Conservation (phyloP, 2,797 vertebrate genomes). For the Sylvilagus floridanus region DNA sequence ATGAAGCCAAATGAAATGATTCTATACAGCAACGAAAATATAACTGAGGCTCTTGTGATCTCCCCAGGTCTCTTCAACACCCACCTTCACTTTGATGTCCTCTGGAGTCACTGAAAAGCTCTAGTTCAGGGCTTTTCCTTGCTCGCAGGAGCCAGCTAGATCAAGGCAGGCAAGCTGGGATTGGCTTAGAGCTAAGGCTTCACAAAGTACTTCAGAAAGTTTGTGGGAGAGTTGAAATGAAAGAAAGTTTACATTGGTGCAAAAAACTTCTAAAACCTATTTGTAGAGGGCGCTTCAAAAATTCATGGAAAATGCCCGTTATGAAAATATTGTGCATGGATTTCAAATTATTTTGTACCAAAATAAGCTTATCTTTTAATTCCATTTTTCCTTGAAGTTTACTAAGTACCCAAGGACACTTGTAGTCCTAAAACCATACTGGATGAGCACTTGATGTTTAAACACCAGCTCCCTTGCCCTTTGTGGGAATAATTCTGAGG, state of each 20-base stretch:
- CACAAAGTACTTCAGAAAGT: no score
- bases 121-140: not conserved
- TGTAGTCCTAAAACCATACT: rapidly evolving
- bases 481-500: not conserved
- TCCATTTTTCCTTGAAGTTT: no score
- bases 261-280: no score
- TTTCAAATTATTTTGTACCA: no score
- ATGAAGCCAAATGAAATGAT: not conserved
- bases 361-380: no score
- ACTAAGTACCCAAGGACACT: no score
- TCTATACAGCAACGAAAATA: not conserved
- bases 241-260: no score
- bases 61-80: rapidly evolving
- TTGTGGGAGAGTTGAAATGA: no score
- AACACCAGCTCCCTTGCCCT: not conserved
- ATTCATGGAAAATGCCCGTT: no score
- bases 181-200: not conserved
- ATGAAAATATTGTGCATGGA: no score
- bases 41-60: not conserved
- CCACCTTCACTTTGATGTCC: not conserved
- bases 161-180: not conserved
- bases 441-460: not conserved
- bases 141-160: rapidly evolving
- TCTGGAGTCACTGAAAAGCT: not conserved
- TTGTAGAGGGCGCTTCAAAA: no score